Evolutionary conservation across 2,888 invertebrate species (phyloP), one percentile per base, ranked within the genome.

Genomic region (Morpho achilles): DNA sequence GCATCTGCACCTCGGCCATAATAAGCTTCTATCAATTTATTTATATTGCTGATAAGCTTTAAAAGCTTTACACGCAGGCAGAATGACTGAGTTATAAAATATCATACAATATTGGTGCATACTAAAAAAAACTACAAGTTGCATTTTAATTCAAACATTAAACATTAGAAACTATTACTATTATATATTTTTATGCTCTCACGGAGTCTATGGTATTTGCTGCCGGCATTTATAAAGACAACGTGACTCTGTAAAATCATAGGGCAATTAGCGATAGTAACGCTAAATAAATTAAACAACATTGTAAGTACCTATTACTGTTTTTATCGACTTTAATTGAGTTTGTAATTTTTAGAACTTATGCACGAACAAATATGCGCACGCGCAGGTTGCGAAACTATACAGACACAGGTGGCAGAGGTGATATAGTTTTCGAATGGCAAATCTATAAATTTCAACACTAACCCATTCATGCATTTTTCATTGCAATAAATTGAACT

Each of bases 401-500:
- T 16, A 23, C 8, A 52, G 23, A 10, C n/a, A 45, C 32, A 53
- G 41, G 46, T 41, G 47, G 45, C n/a, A 45, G 9, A 10, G 45
- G 45, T 9, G 45, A 43, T n/a, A 43, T n/a, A n/a, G n/a, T 43
- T n/a, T n/a, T 8, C 42, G 8, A 43, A 43, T 43, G 42, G 42
- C 42, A 32, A 32, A 32, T 32, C 32, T 32, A 32, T 53, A 48
- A 46, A 41, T 58, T 58, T 7, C 53, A 39, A 53, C 53, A 53
- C 50, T 45, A 50, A 32, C 45, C 49, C 52, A 56, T 53, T 60
- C 47, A 56, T 50, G 50, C 45, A 56, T 53, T 44, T 59, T 56
- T 51, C 55, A 59, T 55, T 48, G 51, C 44, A 51, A 60, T 60
- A 60, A 57, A 57, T 60, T 47, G 43, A 39, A 49, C 7, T 41